Percentiles rank a stretch among this genome's conserved stretches.
Evolutionary conservation across 2,113 vertebrate species (phyloP).

Genomic region (Neoarius graeffei): DNA sequence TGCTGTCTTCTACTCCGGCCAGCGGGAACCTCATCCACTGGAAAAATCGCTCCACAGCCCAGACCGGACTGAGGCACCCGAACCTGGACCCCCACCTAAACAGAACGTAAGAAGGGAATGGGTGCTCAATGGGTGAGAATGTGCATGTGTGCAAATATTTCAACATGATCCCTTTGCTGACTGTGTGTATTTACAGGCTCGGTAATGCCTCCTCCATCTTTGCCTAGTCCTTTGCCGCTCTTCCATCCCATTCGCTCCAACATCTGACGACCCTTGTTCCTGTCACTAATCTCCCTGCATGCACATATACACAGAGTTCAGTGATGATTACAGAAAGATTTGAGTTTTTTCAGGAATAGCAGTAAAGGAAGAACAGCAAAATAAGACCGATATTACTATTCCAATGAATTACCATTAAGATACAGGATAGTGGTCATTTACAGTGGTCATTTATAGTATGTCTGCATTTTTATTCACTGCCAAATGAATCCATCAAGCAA

Average conservation of each 20-base stretch:
- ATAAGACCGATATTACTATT: neutral
- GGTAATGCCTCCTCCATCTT: conserved; percentile 87
- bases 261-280: conserved; percentile 94
- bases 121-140: neutral
- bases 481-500: neutral
- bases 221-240: conserved; percentile 93
- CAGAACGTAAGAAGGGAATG: neutral
- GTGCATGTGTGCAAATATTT: neutral
- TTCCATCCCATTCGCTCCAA: conserved; percentile 99
- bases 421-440: neutral
- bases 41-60: conserved; percentile 75
- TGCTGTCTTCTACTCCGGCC: conserved; percentile 80
- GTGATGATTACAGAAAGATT: neutral
- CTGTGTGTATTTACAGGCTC: conserved; percentile 79
- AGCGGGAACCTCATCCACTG: conserved; percentile 78
- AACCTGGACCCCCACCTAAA: conserved; percentile 87
- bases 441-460: neutral
- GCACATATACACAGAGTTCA: neutral
- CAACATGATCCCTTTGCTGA: neutral
- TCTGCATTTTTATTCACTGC: neutral
- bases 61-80: conserved; percentile 84
- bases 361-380: neutral
- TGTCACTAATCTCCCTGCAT: conserved; percentile 89
- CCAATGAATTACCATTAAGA: neutral
- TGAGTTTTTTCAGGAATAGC: neutral